Evolutionary conservation across 2,888 invertebrate species (phyloP).

Genomic region (Scelioninae gen. 1): DNA sequence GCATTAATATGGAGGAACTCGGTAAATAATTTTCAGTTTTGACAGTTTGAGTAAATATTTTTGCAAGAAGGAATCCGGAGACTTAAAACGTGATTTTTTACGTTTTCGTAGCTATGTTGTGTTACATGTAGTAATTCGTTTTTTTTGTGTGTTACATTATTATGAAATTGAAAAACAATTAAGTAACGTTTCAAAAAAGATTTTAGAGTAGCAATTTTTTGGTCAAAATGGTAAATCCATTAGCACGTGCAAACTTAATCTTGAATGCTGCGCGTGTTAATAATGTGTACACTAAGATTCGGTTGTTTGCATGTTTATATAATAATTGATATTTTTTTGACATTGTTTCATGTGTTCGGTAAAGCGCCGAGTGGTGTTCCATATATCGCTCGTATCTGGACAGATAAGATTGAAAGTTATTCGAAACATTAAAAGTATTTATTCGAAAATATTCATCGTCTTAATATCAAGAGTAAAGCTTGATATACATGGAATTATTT

Average conservation of each 20-base stretch:
- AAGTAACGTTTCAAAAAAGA: no score
- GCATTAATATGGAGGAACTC: slow-evolving; percentile 11
- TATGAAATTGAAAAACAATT: no score
- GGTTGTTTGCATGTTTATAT: not conserved
- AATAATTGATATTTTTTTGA: not conserved
- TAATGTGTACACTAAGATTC: not conserved
- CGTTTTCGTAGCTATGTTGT: no score
- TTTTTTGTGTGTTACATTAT: no score
- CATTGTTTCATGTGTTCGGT: not conserved
- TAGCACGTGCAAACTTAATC: not conserved
- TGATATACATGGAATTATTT: no score
- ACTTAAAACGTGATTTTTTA: not conserved
- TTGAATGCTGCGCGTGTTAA: not conserved
- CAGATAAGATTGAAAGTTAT: slow-evolving; percentile 5
- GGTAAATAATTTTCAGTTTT: slow-evolving; percentile 1
- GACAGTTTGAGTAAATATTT: not conserved
- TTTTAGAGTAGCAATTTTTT: no score
- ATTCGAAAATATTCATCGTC: not conserved
- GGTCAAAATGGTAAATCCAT: not conserved
- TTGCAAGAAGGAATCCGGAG: not conserved
- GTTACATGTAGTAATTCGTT: no score
- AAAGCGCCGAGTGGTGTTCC: not conserved
- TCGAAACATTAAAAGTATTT: slow-evolving; percentile 9
- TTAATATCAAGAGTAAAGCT: no score
- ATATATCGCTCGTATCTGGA: not conserved